Percentiles rank a stretch among this genome's conserved stretches.
Evolutionary conservation across 1,140 invertebrate species (phyloP).

Genomic region (Globodera ellingtonae): DNA sequence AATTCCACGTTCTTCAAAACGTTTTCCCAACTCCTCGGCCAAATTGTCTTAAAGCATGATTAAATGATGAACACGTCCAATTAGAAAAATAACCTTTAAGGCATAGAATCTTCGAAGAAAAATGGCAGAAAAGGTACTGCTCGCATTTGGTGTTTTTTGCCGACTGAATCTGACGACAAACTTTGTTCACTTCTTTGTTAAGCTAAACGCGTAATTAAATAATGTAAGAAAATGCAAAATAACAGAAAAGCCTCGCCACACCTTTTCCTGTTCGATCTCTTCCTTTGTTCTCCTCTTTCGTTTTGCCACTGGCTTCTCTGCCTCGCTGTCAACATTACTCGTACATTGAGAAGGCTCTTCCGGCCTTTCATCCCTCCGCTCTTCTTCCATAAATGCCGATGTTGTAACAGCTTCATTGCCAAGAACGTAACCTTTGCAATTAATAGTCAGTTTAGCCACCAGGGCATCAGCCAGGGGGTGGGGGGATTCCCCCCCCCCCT

Average conservation of each 20-base stretch:
- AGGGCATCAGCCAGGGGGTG: background rate
- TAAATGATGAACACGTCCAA: background rate
- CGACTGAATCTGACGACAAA: conserved; percentile 50
- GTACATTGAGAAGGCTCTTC: background rate
- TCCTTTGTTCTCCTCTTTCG: conserved; percentile 47
- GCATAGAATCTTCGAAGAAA: conserved; percentile 35
- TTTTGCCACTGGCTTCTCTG: background rate
- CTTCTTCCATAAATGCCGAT: background rate
- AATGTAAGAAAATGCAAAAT: conserved; percentile 12
- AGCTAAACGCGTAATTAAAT: conserved; percentile 34
- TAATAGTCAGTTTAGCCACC: background rate
- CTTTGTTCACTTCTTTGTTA: conserved; percentile 49
- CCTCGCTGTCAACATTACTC: background rate
- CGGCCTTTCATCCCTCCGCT: background rate
- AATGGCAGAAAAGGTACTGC: conserved; percentile 55
- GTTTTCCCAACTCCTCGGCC: conserved; percentile 26
- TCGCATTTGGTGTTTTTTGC: conserved; percentile 59
- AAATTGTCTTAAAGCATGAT: conserved; percentile 24
- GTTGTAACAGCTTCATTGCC: background rate
- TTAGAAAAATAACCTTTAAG: conserved; percentile 43
- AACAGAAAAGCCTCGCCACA: conserved; percentile 19
- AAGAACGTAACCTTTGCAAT: background rate
- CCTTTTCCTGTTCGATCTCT: conserved; percentile 54
- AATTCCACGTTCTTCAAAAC: conserved; percentile 44
- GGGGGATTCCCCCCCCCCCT: background rate